These are phyloP conservation scores for Oryzias sinensis DNA, from an alignment of 2,797 vertebrate genomes.

Conservation along the genomic window DNA sequence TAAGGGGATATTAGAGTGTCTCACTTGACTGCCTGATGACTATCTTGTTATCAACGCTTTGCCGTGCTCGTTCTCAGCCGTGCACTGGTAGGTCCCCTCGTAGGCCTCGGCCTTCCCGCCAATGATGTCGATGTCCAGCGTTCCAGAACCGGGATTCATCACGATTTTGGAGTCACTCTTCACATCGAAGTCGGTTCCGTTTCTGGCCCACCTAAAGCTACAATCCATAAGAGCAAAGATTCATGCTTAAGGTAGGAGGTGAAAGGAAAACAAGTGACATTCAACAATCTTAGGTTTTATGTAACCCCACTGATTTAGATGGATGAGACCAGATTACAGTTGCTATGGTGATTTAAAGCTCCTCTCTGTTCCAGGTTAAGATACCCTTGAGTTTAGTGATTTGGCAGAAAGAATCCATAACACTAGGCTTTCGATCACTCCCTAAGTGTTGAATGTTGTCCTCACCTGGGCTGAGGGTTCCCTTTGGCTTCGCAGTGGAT, in stretches of 20 bases:
- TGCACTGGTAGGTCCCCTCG: constrained; percentile 94
- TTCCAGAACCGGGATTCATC: constrained; percentile 89
- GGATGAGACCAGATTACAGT: constrained; percentile 35
- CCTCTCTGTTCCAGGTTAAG: constrained; percentile 20
- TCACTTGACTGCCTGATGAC: constrained; percentile 93
- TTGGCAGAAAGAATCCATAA: constrained; percentile 1
- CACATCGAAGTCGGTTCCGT: constrained; percentile 93
- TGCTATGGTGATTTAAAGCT: constrained; percentile 37
- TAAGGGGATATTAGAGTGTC: constrained; percentile 34
- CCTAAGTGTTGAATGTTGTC: constrained; percentile 4
- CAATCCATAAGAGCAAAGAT: constrained; percentile 3
- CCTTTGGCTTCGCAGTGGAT: constrained; percentile 97
- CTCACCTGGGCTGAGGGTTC: constrained; percentile 91
- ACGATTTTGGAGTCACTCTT: constrained; percentile 89
- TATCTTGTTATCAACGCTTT: constrained; percentile 92
- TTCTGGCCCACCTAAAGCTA: constrained; percentile 96
- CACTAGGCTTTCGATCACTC: constrained; percentile 3
- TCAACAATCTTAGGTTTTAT: not conserved
- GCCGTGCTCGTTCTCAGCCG: constrained; percentile 89
- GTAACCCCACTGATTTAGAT: not conserved
- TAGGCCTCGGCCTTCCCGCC: constrained; percentile 91
- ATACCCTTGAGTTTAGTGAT: constrained; percentile 13
- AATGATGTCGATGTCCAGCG: constrained; percentile 89
- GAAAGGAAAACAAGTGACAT: not conserved
- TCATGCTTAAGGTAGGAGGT: not conserved